Conservation (phyloP, 2,888 invertebrate genomes). For the Sminthurinus aureus region DNA sequence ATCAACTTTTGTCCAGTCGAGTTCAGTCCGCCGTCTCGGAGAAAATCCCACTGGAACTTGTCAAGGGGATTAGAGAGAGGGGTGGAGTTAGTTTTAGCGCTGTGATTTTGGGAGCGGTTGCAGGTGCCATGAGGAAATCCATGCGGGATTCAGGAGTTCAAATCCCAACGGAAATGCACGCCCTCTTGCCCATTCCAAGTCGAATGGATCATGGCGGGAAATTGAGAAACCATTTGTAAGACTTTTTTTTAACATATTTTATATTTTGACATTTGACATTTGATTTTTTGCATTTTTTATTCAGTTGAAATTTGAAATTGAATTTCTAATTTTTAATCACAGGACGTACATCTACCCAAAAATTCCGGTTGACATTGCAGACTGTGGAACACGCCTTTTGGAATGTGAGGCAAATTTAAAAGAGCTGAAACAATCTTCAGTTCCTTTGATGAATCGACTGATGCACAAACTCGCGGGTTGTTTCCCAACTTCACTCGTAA, state of each 20-base stretch:
- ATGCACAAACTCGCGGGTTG: slow-evolving; percentile 25
- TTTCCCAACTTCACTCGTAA: background rate
- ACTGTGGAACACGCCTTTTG: background rate
- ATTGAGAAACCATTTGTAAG: slow-evolving; percentile 37
- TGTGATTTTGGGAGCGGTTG: background rate
- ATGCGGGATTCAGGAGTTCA: background rate
- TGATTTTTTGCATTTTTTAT: too few relatives aligned
- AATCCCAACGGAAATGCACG: slow-evolving; percentile 12
- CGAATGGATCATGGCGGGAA: background rate
- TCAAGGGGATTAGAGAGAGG: background rate
- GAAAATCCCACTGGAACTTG: slow-evolving; percentile 21
- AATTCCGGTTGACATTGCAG: background rate
- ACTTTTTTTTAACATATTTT: too few relatives aligned
- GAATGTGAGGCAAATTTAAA: slow-evolving; percentile 17
- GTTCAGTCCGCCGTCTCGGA: slow-evolving; percentile 4
- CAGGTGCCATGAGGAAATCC: slow-evolving; percentile 15
- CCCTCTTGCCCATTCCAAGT: slow-evolving; percentile 28
- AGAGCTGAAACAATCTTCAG: slow-evolving; percentile 5
- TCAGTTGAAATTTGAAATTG: background rate
- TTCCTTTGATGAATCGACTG: slow-evolving; percentile 18
- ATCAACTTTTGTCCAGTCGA: background rate
- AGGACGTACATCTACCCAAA: slow-evolving; percentile 27
- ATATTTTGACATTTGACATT: too few relatives aligned
- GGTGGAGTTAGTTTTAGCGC: background rate
- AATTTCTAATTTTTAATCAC: background rate